These are phyloP conservation scores for Micromys minutus DNA, from an alignment of 2,113 vertebrate genomes.

Conservation along the genomic window DNA sequence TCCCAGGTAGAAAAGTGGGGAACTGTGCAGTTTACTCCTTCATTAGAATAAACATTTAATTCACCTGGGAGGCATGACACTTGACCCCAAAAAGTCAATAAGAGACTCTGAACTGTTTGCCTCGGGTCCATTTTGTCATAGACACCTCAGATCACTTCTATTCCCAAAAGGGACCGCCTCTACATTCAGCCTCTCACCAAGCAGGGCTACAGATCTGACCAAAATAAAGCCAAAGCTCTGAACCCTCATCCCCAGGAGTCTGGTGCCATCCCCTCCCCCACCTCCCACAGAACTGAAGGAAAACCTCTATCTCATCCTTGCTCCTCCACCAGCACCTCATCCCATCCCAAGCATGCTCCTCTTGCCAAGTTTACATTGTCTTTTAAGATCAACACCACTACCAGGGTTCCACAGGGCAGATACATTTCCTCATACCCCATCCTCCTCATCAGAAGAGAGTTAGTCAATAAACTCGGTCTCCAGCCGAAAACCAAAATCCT, in stretches of 20 bases:
- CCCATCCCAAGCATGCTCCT: not conserved
- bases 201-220: not conserved
- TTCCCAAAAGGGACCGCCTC: not conserved
- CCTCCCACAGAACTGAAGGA: not conserved
- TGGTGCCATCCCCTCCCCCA: not conserved
- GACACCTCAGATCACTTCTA: not conserved
- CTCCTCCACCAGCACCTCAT: not conserved
- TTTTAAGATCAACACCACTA: constrained; percentile 23
- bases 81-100: constrained; percentile 62
- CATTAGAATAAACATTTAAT: constrained; percentile 59
- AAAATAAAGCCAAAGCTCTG: not conserved
- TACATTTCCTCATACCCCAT: not conserved
- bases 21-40: constrained; percentile 7
- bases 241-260: not conserved
- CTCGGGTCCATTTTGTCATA: not conserved
- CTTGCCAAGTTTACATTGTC: not conserved
- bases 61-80: constrained; percentile 49
- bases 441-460: not conserved
- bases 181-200: not conserved
- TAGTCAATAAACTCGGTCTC: not conserved
- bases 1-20: constrained; percentile 18
- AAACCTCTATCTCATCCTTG: not conserved
- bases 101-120: constrained; percentile 61
- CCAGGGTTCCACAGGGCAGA: not conserved
- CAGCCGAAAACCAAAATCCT: constrained; percentile 10